Evolutionary conservation across 2,888 invertebrate species (phyloP).

Genomic region (Drosophila cracens): DNA sequence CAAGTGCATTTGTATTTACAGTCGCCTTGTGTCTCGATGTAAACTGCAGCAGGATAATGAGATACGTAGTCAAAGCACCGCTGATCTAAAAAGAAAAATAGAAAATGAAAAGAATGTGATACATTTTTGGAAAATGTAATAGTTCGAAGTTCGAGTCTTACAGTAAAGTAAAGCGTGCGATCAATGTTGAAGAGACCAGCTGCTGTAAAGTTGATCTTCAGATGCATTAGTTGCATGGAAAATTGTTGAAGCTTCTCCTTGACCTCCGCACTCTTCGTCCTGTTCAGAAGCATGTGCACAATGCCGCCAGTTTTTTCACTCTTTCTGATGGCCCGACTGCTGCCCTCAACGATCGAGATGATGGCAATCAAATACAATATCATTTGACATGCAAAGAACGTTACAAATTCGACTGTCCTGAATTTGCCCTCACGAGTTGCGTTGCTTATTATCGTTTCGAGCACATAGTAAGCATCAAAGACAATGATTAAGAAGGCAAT

Average conservation of each 20-base stretch:
- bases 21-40: conserved; percentile 69
- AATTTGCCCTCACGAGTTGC: conserved; percentile 83
- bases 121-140: not conserved
- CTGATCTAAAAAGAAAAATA: conserved; percentile 77
- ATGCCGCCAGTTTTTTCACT: conserved; percentile 84
- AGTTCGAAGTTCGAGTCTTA: conserved; percentile 45
- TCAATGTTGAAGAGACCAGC: conserved; percentile 85
- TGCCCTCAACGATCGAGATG: conserved; percentile 84
- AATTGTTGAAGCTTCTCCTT: conserved; percentile 83
- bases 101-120: not conserved
- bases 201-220: conserved; percentile 84
- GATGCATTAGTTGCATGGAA: conserved; percentile 84
- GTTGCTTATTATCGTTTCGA: conserved; percentile 83
- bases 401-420: conserved; percentile 83
- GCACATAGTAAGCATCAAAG: conserved; percentile 85
- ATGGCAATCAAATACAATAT: conserved; percentile 83
- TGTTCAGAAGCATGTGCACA: conserved; percentile 82
- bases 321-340: conserved; percentile 84
- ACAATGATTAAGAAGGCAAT: conserved; percentile 85
- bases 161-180: conserved; percentile 84
- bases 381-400: conserved; percentile 85
- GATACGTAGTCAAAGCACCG: conserved; percentile 84
- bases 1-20: conserved; percentile 19
- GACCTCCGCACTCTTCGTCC: conserved; percentile 78
- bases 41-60: conserved; percentile 85